phyloP scores from a whole-genome alignment of 2,113 vertebrate species.

The Myrmecophaga tridactyla region DNA sequence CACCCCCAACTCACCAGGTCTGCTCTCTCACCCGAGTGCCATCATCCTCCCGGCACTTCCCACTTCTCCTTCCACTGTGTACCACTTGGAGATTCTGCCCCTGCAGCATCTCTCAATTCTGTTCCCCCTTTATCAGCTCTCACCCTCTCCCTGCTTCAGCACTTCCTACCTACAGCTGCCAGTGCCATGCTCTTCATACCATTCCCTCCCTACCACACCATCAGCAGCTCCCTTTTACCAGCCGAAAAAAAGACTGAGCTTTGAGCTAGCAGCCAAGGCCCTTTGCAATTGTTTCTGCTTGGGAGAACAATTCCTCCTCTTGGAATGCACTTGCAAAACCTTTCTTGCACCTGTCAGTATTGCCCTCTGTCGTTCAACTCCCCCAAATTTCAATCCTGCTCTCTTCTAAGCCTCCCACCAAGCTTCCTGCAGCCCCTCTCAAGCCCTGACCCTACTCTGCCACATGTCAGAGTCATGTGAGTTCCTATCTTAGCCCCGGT shows the following conservation, averaged over 20 bases:
- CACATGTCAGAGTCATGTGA: too few species aligned
- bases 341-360: background rate
- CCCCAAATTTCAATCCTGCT: background rate
- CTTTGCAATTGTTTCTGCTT: too few species aligned
- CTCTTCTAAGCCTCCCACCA: background rate
- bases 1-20: background rate
- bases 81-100: background rate
- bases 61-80: background rate
- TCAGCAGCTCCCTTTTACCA: background rate
- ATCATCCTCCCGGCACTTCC: background rate
- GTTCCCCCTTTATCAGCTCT: background rate
- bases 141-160: background rate
- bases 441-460: background rate
- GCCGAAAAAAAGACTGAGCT: background rate
- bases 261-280: background rate
- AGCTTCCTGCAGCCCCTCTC: background rate
- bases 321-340: background rate
- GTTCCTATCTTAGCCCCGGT: background rate
- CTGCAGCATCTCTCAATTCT: background rate
- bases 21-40: background rate
- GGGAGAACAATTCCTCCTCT: too few species aligned
- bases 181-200: fast-evolving
- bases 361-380: background rate
- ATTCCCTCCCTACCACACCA: fast-evolving
- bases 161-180: background rate